Evolutionary conservation across 2,113 vertebrate species (phyloP).

Genomic region (Antennarius striatus): DNA sequence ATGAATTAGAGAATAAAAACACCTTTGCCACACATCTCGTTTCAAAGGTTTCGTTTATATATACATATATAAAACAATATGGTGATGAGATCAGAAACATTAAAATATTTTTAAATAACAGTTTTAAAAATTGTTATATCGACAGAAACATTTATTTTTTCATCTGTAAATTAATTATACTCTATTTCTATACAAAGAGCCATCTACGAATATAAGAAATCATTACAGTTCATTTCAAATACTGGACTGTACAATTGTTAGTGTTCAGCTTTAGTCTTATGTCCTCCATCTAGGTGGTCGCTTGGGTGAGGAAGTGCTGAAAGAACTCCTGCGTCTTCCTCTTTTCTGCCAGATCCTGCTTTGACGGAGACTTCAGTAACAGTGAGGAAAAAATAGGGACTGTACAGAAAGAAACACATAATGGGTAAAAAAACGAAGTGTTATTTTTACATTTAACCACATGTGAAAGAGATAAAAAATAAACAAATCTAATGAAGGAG

Average conservation of each 20-base stretch:
- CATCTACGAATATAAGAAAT: slow-evolving; percentile 49
- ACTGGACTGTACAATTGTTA: slow-evolving; percentile 61
- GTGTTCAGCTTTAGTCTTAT: slow-evolving; percentile 57
- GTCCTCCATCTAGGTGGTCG: slow-evolving; percentile 54
- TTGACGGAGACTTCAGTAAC: slow-evolving; percentile 82
- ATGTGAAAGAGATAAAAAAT: neutral
- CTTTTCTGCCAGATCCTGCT: slow-evolving; percentile 83
- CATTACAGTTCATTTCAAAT: slow-evolving; percentile 66
- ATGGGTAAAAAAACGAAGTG: neutral
- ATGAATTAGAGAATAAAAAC: slow-evolving; percentile 4
- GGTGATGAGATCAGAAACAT: slow-evolving; percentile 59
- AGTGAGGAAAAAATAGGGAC: slow-evolving; percentile 89
- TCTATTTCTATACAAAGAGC: slow-evolving; percentile 55
- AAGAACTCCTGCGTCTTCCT: slow-evolving; percentile 91
- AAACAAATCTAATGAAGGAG: neutral
- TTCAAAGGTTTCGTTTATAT: slow-evolving; percentile 34
- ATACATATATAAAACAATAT: slow-evolving; percentile 44
- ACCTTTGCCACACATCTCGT: slow-evolving; percentile 16
- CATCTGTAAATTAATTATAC: slow-evolving; percentile 35
- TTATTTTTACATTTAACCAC: neutral
- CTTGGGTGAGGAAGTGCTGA: slow-evolving; percentile 83
- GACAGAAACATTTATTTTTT: slow-evolving; percentile 41
- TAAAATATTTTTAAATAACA: slow-evolving; percentile 78
- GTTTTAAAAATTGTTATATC: slow-evolving; percentile 66
- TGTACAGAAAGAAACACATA: slow-evolving; percentile 61